phyloP scores from a whole-genome alignment of 2,888 invertebrate genomes.

The Drosophila hawaiiensis region DNA sequence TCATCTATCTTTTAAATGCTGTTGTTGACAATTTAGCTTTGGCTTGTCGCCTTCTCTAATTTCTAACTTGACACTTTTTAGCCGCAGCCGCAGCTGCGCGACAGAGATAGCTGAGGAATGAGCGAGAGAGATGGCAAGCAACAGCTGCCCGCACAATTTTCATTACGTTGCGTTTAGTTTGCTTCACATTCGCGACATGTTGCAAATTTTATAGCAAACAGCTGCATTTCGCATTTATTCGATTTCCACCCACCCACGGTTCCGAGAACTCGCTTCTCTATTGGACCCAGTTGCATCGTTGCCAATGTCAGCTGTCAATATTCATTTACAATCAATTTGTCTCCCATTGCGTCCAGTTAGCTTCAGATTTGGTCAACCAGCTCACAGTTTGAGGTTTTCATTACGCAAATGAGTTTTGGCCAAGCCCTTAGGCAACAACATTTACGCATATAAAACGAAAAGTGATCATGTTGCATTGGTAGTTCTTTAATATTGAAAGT shows the following conservation, averaged over 20 bases:
- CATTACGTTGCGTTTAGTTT: conserved; percentile 55
- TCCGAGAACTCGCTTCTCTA: conserved; percentile 10
- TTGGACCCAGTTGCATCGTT: conserved; percentile 33
- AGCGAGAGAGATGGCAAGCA: background rate
- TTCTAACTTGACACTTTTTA: conserved; percentile 52
- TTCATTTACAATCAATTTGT: conserved; percentile 80
- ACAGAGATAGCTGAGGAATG: background rate
- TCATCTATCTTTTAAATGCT: conserved; percentile 47
- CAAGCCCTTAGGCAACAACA: background rate
- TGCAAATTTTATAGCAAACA: conserved; percentile 46
- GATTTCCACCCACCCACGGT: background rate
- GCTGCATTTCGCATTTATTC: conserved; percentile 18
- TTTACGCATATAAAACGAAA: background rate
- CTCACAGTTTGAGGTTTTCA: conserved; percentile 68
- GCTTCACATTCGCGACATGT: conserved; percentile 50
- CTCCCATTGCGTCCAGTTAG: conserved; percentile 60
- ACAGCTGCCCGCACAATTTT: conserved; percentile 44
- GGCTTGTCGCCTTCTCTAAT: conserved; percentile 50
- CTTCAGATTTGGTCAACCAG: conserved; percentile 53
- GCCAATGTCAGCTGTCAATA: conserved; percentile 78
- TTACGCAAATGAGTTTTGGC: conserved; percentile 40
- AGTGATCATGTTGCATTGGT: background rate
- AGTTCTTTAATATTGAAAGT: background rate
- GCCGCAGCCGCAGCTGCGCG: conserved; percentile 27
- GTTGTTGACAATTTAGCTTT: conserved; percentile 63